Evolutionary conservation across 2,797 vertebrate genomes (phyloP), one percentile per base, ranked within the genome.

Genomic region (Poecile montanus): DNA sequence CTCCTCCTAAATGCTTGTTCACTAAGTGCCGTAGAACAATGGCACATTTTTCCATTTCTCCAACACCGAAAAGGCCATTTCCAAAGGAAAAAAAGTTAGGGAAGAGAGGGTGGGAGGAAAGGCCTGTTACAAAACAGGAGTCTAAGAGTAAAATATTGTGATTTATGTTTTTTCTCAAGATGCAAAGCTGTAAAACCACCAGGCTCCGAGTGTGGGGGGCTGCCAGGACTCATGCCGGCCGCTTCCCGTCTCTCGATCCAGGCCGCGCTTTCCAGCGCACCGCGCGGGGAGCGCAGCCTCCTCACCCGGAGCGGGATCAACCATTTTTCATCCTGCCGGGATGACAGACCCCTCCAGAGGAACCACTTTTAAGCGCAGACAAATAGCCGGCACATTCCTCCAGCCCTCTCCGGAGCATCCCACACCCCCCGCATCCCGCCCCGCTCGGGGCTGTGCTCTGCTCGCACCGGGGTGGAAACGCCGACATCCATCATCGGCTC

Each of bases 271-370:
- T 98, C 17, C 86, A 60, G 34, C 21, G 16, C 34, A 38, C 97
- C 70, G 10, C 44, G 20, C 10, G 13, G 36, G 89, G 62, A 91
- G 79, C 23, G 54, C 77, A 71, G 85, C 85, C 94, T 73, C 32
- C 93, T 81, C 51, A 38, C 51, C 73, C 90, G 73, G 91, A 91
- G 89, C 67, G 96, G 96, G 95, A 96, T 77, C 88, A 73, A 96
- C 96, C 97, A 98, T 97, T 97, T 63, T 44, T 87, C 94, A 77
- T 75, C 92, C 81, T 91, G 90, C 95, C 94, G 86, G 94, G 63
- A 78, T 79, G 93, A 94, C 92, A 45, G 92, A 93, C 68, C 76
- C 82, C 95, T 79, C 61, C 86, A 47, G 62, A 74, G 56, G 61
- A 73, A 34, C 63, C 66, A 44, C 77, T 78, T 74, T 30, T 45